Evolutionary conservation across 2,888 invertebrate genomes (phyloP), one percentile per base, ranked within the genome.

Genomic region (Drosophila anomelani): DNA sequence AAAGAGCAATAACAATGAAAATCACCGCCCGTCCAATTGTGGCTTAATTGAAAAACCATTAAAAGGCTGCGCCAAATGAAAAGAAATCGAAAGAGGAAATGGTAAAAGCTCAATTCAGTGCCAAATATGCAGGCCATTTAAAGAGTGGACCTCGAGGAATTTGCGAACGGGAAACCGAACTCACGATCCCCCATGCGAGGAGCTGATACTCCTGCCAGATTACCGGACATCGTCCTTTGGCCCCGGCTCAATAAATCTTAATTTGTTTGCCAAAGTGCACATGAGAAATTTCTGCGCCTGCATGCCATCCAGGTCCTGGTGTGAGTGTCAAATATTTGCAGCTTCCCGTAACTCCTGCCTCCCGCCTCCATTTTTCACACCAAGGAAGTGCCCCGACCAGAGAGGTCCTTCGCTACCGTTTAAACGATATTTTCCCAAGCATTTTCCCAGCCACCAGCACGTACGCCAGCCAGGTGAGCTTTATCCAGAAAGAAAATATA

Each of bases 211-310:
- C 23, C 66, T 72, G 75, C 54, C 75, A 69, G 72, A 55, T 76
- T 70, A 67, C 55, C 29, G 67, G 36, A 17, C 59, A 54, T 47
- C 26, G 55, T 44, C 57, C 51, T 69, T 64, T 38, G 62, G 56
- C 73, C 67, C 47, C 49, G 46, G 66, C 68, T 71, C 82, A 66
- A 87, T 87, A 88, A 87, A 88, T 87, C 85, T 88, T 81, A 85
- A 86, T 87, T 87, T 83, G 85, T 80, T 85, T 79, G 77, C 77
- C 75, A 79, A 78, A 77, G 75, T 79, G 80, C 81, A 85, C 81
- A 85, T 74, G 80, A 79, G 76, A 73, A 73, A 79, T 77, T 78
- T 78, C 61, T 68, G 55, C 68, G 61, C 62, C 70, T 71, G 46
- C 58, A 57, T 49, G 46, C 58, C 15, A 46, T 4, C 15, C 46